Conservation (phyloP, 2,888 invertebrate species). For the Pristionchus maxplancki region DNA sequence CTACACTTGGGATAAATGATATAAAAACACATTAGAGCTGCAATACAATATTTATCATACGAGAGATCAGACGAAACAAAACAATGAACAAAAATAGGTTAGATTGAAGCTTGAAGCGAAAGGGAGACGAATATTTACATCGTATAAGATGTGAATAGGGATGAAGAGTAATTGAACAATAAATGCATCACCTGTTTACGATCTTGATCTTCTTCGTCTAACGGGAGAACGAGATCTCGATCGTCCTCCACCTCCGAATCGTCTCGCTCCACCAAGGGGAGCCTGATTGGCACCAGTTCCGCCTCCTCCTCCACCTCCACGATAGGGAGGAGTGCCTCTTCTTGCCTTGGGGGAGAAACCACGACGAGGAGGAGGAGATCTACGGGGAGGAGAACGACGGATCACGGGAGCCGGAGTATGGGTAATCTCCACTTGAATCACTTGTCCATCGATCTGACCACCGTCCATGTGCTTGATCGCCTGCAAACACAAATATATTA, state of each 20-base stretch:
- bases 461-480: slow-evolving; percentile 99
- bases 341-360: slow-evolving; percentile 48
- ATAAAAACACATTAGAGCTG: not conserved
- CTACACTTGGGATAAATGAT: not conserved
- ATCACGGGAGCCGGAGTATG: slow-evolving; percentile 28
- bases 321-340: slow-evolving; percentile 44
- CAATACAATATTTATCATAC: not conserved
- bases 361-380: slow-evolving; percentile 45
- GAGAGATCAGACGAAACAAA: slow-evolving; percentile 44
- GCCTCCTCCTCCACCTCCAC: slow-evolving; percentile 46
- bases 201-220: slow-evolving; percentile 46
- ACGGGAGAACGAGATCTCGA: slow-evolving; percentile 48
- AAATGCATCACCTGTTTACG: not conserved
- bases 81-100: slow-evolving; percentile 44
- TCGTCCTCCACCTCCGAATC: slow-evolving; percentile 16
- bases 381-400: slow-evolving; percentile 50
- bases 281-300: slow-evolving; percentile 42
- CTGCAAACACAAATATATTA: slow-evolving; percentile 41
- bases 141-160: slow-evolving; percentile 31
- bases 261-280: slow-evolving; percentile 18
- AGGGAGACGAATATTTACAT: slow-evolving; percentile 17
- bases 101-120: not conserved
- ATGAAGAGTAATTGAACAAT: not conserved
- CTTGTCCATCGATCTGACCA: slow-evolving; percentile 79
- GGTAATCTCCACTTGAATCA: slow-evolving; percentile 62